Conservation (phyloP, 2,888 invertebrate species). For the Lamellibrachia columna region DNA sequence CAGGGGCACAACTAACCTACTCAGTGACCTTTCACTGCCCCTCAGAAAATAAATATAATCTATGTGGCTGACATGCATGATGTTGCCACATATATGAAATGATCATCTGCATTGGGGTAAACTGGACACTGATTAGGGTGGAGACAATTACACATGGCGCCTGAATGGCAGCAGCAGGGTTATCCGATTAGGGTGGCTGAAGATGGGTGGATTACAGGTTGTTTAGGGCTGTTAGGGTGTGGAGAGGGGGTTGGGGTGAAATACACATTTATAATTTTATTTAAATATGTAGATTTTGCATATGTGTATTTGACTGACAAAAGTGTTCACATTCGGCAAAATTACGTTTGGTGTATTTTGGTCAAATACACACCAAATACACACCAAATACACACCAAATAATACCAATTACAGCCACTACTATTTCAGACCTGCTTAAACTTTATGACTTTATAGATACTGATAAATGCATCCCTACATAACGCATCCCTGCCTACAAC, state of each 20-base stretch:
- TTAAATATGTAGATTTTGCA: no score
- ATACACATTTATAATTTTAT: no score
- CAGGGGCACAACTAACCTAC: neutral
- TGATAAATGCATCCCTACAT: no score
- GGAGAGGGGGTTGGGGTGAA: neutral
- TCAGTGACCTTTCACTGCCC: constrained; percentile 9
- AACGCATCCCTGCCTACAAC: no score
- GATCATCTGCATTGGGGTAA: neutral
- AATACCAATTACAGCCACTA: no score
- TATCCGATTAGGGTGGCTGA: neutral
- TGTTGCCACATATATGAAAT: neutral
- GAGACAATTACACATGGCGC: neutral
- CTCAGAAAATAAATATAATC: constrained; percentile 3
- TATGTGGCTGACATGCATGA: neutral
- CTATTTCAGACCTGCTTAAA: no score
- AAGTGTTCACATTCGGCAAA: no score
- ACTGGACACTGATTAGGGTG: neutral
- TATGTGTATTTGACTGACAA: no score
- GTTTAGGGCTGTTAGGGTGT: neutral
- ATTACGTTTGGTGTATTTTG: no score
- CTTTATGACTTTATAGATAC: no score
- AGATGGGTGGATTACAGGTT: neutral
- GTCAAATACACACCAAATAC: no score
- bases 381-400: no score
- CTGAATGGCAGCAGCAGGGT: neutral